These are phyloP conservation scores for Lordiphosa stackelbergi DNA, from an alignment of 1,140 invertebrate species.

Conservation along the genomic window DNA sequence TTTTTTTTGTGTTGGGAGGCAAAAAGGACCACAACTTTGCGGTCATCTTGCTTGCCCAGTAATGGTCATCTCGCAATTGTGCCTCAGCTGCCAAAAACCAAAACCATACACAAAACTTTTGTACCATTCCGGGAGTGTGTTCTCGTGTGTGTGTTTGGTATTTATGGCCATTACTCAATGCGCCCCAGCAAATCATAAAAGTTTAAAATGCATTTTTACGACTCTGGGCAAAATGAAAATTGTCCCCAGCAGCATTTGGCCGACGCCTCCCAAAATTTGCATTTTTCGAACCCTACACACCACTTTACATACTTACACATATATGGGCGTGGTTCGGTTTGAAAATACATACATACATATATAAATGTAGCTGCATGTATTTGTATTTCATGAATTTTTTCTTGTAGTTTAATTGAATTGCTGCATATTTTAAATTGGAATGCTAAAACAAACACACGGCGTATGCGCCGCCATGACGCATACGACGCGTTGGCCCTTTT, in stretches of 20 bases:
- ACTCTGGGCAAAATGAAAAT: conserved; percentile 31
- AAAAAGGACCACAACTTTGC: conserved; percentile 24
- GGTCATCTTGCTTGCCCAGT: conserved; percentile 23
- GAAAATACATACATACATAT: not conserved
- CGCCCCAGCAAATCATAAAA: conserved; percentile 42
- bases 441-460: conserved; percentile 38
- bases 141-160: conserved; percentile 27
- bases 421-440: conserved; percentile 32
- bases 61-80: not conserved
- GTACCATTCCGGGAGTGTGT: conserved; percentile 5
- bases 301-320: no score
- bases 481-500: conserved; percentile 36
- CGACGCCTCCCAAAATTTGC: conserved; percentile 6
- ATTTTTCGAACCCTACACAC: conserved; percentile 1
- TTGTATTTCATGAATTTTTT: conserved; percentile 14
- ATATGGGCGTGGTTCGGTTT: no score
- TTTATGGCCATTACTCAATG: conserved; percentile 48
- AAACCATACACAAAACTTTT: conserved; percentile 6
- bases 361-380: conserved; percentile 22
- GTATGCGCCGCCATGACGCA: conserved; percentile 50
- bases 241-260: conserved; percentile 18
- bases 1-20: no score
- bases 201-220: conserved; percentile 44
- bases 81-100: conserved; percentile 7
- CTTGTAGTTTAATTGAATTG: conserved; percentile 39